These are phyloP conservation scores for Eupithecia inturbata DNA, from an alignment of 2,888 invertebrate species.

Conservation along the genomic window DNA sequence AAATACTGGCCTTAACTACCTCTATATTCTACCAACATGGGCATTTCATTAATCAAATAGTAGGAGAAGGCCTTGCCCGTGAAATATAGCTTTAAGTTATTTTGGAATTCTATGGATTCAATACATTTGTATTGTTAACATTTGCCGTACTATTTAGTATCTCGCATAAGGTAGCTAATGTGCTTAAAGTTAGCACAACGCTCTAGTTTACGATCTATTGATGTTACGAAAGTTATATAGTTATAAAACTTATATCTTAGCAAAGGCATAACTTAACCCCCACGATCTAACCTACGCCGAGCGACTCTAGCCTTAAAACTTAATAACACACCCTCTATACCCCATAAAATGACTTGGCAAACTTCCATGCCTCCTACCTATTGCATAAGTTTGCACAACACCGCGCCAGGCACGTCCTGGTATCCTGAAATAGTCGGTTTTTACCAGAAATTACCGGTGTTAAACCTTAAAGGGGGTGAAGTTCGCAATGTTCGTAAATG, in stretches of 20 bases:
- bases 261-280: slow-evolving; percentile 13
- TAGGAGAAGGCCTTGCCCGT: too few relatives aligned
- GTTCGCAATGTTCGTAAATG: slow-evolving; percentile 9
- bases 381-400: slow-evolving; percentile 65
- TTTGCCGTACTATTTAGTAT: too few relatives aligned
- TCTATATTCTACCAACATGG: too few relatives aligned
- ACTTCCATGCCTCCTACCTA: slow-evolving; percentile 40
- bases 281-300: slow-evolving; percentile 1
- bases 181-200: background rate
- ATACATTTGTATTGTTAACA: too few relatives aligned
- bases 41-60: too few relatives aligned
- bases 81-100: too few relatives aligned
- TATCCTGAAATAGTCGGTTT: slow-evolving; percentile 46
- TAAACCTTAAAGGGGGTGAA: slow-evolving; percentile 12
- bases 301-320: slow-evolving; percentile 22
- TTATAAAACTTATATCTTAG: background rate
- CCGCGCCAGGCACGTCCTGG: slow-evolving; percentile 62
- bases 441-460: slow-evolving; percentile 42
- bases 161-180: too few relatives aligned
- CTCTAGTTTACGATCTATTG: background rate
- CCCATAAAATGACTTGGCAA: slow-evolving; percentile 51
- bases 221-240: background rate
- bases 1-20: too few relatives aligned
- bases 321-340: slow-evolving; percentile 35
- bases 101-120: too few relatives aligned